Evolutionary conservation across 2,888 invertebrate genomes (phyloP).

Genomic region (Lepidonotus clava): DNA sequence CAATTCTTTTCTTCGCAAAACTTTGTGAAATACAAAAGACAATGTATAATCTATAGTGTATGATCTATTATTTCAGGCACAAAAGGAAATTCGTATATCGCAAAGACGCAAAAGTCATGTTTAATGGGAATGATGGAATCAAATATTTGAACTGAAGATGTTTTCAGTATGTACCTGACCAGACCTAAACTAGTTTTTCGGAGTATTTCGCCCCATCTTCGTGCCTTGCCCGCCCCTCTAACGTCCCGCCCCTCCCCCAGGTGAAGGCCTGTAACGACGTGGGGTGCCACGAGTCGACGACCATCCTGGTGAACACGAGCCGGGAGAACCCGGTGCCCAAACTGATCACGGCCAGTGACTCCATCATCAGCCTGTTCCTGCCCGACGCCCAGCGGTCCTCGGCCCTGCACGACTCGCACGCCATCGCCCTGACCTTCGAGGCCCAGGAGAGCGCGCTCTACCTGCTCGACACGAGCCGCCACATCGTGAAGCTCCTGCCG

Average conservation of each 20-base stretch:
- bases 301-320: constrained; percentile 86
- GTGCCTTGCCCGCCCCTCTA: too few relatives aligned
- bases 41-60: too few relatives aligned
- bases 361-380: constrained; percentile 65
- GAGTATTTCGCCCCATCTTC: too few relatives aligned
- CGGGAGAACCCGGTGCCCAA: constrained; percentile 89
- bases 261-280: constrained; percentile 90
- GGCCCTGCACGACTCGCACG: not conserved
- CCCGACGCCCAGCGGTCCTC: constrained; percentile 83
- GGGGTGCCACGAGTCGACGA: constrained; percentile 86
- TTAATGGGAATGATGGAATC: too few relatives aligned
- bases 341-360: constrained; percentile 85
- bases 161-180: too few relatives aligned
- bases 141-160: too few relatives aligned
- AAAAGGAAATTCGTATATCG: too few relatives aligned
- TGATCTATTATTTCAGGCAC: too few relatives aligned
- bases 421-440: constrained; percentile 53
- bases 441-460: constrained; percentile 49
- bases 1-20: not conserved
- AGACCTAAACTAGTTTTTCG: too few relatives aligned
- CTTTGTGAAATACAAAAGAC: not conserved
- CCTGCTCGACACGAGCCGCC: constrained; percentile 40
- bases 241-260: constrained; percentile 80
- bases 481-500: constrained; percentile 40
- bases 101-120: too few relatives aligned